A percentile compares a stretch with the other conserved stretches of the same genome.
Conservation (phyloP, 1,140 invertebrate genomes). For the Ceratosolen fusciceps region DNA sequence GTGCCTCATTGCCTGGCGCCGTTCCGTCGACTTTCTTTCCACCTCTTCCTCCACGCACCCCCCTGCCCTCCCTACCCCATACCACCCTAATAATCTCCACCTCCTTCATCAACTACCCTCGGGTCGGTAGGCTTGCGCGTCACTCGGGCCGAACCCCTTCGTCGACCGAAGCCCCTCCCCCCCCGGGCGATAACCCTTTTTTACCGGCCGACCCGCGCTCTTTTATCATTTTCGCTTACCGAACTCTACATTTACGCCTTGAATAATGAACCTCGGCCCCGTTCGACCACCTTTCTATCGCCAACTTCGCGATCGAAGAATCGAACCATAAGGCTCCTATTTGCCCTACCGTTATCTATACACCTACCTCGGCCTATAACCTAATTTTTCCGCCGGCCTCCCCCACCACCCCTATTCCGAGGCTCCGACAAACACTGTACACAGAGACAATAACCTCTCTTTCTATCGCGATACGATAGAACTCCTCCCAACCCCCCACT, state of each 20-base stretch:
- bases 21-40: constrained; percentile 47
- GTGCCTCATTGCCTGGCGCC: constrained; percentile 62
- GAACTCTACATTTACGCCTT: constrained; percentile 42
- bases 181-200: constrained; percentile 41
- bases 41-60: neutral
- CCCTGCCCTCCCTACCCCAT: too few species aligned
- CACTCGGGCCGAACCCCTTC: constrained; percentile 11
- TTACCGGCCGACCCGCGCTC: constrained; percentile 34
- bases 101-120: too few species aligned
- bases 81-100: too few species aligned
- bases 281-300: constrained; percentile 5
- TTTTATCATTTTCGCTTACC: constrained; percentile 40
- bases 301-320: constrained; percentile 35
- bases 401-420: neutral
- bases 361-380: neutral
- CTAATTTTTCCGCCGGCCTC: neutral
- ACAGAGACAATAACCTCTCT: too few species aligned
- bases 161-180: neutral
- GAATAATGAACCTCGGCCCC: constrained; percentile 41
- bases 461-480: too few species aligned
- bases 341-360: constrained; percentile 8
- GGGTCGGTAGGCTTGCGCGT: constrained; percentile 12
- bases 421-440: too few species aligned
- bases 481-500: too few species aligned
- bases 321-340: constrained; percentile 27